Conservation (phyloP, 2,888 invertebrate genomes). For the Epiblema foenella region DNA sequence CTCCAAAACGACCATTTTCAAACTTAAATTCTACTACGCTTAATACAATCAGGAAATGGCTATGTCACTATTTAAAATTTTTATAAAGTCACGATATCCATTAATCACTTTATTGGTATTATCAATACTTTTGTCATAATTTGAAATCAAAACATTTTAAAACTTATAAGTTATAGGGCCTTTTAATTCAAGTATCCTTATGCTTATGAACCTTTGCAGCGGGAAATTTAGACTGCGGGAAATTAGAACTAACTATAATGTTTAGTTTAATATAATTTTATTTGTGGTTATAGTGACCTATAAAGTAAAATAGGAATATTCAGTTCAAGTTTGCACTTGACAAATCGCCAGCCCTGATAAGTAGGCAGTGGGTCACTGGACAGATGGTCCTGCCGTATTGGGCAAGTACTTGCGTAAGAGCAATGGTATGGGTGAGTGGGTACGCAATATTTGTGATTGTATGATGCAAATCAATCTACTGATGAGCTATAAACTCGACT, state of each 20-base stretch:
- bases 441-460: constrained; percentile 19
- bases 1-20: too few species aligned
- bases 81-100: too few species aligned
- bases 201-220: too few species aligned
- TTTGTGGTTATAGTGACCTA: background rate
- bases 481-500: background rate
- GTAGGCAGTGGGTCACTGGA: constrained; percentile 57
- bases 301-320: constrained; percentile 1
- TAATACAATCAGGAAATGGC: too few species aligned
- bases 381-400: constrained; percentile 57
- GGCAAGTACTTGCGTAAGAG: constrained; percentile 56
- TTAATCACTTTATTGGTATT: too few species aligned
- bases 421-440: constrained; percentile 17
- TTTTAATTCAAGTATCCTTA: too few species aligned
- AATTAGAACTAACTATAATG: background rate
- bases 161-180: too few species aligned
- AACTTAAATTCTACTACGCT: too few species aligned
- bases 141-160: too few species aligned
- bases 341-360: constrained; percentile 25
- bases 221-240: too few species aligned
- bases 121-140: too few species aligned
- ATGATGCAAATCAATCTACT: constrained; percentile 10
- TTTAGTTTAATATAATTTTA: background rate
- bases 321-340: constrained; percentile 32
- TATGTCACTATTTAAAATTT: too few species aligned